Evolutionary conservation across 2,113 vertebrate genomes (phyloP), one percentile per base, ranked within the genome.

Genomic region (Reinhardtius hippoglossoides): DNA sequence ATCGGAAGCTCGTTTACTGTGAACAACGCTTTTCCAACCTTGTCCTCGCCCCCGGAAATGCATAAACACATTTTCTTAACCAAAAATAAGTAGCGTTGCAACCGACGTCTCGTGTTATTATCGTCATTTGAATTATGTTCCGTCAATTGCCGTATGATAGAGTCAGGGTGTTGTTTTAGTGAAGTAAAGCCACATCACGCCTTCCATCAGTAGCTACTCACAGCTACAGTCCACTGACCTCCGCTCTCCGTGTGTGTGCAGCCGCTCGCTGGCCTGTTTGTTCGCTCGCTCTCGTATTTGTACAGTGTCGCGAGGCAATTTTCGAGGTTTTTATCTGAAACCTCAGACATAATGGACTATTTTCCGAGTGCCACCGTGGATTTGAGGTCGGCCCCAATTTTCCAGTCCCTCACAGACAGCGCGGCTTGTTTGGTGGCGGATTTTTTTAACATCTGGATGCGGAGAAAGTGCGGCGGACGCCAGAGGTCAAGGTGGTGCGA

Each of bases 1-100:
- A 87, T 68, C 78, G 80, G 76, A 75, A 86, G 71, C 80, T 78
- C 40, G 35, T 88, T 90, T 88, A 83, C 31, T 78, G 82, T 59
- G 50, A 81, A 75, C 23, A 58, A 70, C 69, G 72, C 69, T 76
- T 84, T 76, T 76, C 58, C 42, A 72, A 61, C 24, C 26, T 9
- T 14, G 9, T 61, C n/a, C 46, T 20, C 20, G n/a, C 46, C 42
- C 37, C 7, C 0, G 0, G 5, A 42, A 40, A 37, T 21, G 23
- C 15, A 59, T 3, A 24, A 8, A 27, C 12, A 21, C 48, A 14
- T 8, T 27, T 44, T 65, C 56, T 3, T 2, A 23, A 8, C n/a
- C 20, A 58, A 15, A 15, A n/a, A 21, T 5, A 44, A 52, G 40
- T 0, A 1, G 18, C 5, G 15, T 56, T 16, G 27, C 6, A 31